Base-by-base conservation (phyloP, 2,113 vertebrate genomes). In the Apteryx owenii region DNA sequence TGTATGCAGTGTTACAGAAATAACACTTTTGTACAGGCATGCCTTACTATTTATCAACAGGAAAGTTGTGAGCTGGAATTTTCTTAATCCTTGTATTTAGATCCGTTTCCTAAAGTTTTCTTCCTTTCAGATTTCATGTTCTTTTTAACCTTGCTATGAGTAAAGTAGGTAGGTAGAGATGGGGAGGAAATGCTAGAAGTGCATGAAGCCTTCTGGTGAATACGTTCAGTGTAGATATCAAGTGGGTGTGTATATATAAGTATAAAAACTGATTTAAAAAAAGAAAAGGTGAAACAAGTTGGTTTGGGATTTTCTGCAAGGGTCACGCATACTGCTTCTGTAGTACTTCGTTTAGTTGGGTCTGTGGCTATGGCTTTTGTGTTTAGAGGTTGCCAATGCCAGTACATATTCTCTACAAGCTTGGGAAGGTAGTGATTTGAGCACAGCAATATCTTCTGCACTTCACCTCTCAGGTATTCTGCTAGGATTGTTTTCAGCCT, bases 391-490 rank as follows among this genome's bases (percentile, higher is more conserved):
- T 68, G 38, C 9, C 20, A 66, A 12, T 81, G 62, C 26, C 2
- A 2, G 7, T 40, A 11, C 0, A 0, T 29, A 7, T 87, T 38
- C 65, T 60, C 6, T 68, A 14, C 51, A 15, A 94, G 46, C 33
- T 58, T 9, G 22, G 44, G 40, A 76, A 76, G 23, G 18, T 3
- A 38, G 38, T 13, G 56, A 33, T 61, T 61, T 20, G 48, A 51
- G 31, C 71, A 51, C n/a, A 54, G 13, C 4, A 28, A 15, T 23
- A 26, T 79, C n/a, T 78, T 72, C 66, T 85, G 42, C 14, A 19
- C 16, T 85, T 38, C 61, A 29, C 8, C 25, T 84, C 85, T 65
- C 25, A 40, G 2, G 4, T 64, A 4, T 22, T 78, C 26, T 54
- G 23, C 29, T 15, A 14, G 51, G 19, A 19, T 68, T 91, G 16